Evolutionary conservation across 2,888 invertebrate species (phyloP), one percentile per base, ranked within the genome.

Genomic region (Drosophila mimica): DNA sequence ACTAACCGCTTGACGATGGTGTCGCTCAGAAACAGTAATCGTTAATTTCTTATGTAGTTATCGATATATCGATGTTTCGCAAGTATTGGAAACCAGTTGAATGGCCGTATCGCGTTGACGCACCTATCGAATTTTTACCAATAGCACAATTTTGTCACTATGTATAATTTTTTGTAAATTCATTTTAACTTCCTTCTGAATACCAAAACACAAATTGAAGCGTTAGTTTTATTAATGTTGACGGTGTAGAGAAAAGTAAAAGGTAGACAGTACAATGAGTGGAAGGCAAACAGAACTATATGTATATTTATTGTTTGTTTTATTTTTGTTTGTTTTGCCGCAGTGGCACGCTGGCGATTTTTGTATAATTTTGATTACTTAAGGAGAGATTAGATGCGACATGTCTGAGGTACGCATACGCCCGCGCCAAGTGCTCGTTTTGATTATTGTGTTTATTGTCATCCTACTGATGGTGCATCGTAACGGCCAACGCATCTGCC

Each of bases 351-450:
- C 11, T 36, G 57, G 58, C 20, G 30, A 48, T 43, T 56, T 58
- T 48, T 33, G 9, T 57, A 57, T 57, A 31, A 17, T 11, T 60
- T 57, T 49, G 61, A 9, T 72, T 43, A 69, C 43, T 43, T 64
- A 34, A 40, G 54, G n/a, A 54, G 63, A 60, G 57, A 60, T 36
- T 63, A 43, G 49, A 58, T 52, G 65, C 52, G 28, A 61, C 15
- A 91, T 93, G 92, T 85, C 92, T 9, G 93, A 93, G 81, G 88
- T 92, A 65, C 91, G 92, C 30, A 88, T 93, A 53, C 85, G 92
- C 5, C 92, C 93, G 34, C 91, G 92, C 33, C 93, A 93, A 81
- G 90, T 92, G 38, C 84, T 93, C 3, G 74, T 93, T 9, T 75
- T 92, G 4, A 84, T 92, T 51, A 91, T 92, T 13, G 82, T 91